Conservation (phyloP, 2,888 invertebrate species). For the Drosophila neonasuta region DNA sequence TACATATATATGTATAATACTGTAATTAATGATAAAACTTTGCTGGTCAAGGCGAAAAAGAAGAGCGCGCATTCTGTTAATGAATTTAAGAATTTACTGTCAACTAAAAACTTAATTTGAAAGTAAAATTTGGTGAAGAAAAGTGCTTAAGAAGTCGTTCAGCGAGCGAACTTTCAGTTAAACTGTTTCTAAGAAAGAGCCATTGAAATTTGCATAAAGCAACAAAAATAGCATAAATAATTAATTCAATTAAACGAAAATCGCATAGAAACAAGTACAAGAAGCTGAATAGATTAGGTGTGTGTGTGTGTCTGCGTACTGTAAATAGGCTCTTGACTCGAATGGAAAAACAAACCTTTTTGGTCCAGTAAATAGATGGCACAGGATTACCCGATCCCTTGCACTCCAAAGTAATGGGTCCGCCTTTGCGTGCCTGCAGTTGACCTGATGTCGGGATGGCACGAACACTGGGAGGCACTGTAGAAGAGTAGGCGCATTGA, state of each 20-base stretch:
- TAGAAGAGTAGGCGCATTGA: conserved; percentile 17
- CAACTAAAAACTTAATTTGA: conserved; percentile 39
- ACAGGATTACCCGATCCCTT: conserved; percentile 88
- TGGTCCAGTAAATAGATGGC: conserved; percentile 87
- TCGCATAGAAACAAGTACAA: conserved; percentile 25
- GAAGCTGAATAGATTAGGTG: not conserved
- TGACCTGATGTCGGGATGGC: conserved; percentile 86
- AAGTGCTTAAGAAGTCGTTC: conserved; percentile 34
- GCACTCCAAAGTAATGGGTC: conserved; percentile 87
- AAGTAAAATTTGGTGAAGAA: conserved; percentile 34
- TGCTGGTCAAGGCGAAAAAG: conserved; percentile 1
- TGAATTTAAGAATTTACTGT: conserved; percentile 19
- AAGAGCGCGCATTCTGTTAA: conserved; percentile 3
- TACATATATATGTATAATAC: not conserved
- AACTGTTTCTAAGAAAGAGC: conserved; percentile 19
- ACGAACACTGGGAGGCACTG: conserved; percentile 87
- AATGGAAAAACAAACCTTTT: conserved; percentile 75
- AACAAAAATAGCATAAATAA: conserved; percentile 41
- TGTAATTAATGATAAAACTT: conserved; percentile 27
- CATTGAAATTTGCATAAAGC: conserved; percentile 58
- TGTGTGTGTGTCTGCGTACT: not conserved
- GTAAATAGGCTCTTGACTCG: conserved; percentile 3
- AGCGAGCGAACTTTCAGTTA: not conserved
- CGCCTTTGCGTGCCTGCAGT: conserved; percentile 86
- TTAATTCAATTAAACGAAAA: conserved; percentile 57